Percentiles rank a stretch among this genome's conserved stretches.
These are phyloP conservation scores for Plectus sambesii DNA, from an alignment of 1,140 invertebrate species.

Conservation along the genomic window DNA sequence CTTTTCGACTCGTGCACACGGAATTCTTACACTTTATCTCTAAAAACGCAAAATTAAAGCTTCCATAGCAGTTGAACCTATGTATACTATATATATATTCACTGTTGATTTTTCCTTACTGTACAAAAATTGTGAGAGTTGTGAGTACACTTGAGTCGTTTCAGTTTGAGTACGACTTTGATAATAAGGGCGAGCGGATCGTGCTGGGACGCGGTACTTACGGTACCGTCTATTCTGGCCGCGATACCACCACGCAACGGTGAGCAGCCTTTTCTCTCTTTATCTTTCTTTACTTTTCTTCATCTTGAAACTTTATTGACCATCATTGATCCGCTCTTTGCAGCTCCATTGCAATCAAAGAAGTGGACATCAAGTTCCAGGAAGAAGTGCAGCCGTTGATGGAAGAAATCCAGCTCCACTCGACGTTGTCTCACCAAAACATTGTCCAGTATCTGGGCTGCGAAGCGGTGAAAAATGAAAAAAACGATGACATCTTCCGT, in stretches of 20 bases:
- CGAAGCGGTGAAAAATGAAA: slow-evolving; percentile 51
- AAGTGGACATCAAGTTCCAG: slow-evolving; percentile 87
- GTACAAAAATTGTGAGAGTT: too few species aligned
- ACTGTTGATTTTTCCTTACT: too few species aligned
- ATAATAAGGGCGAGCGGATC: slow-evolving; percentile 73
- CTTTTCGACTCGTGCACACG: too few species aligned
- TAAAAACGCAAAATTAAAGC: too few species aligned
- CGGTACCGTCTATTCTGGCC: slow-evolving; percentile 83
- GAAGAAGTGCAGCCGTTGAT: slow-evolving; percentile 94
- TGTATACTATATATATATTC: too few species aligned
- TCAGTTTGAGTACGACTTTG: slow-evolving; percentile 88
- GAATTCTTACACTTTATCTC: too few species aligned
- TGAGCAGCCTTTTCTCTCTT: too few species aligned
- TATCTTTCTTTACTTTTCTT: too few species aligned
- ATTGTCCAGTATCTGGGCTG: slow-evolving; percentile 96
- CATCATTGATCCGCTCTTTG: too few species aligned
- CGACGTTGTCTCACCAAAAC: slow-evolving; percentile 84
- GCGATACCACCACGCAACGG: slow-evolving; percentile 81
- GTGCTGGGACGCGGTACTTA: slow-evolving; percentile 89
- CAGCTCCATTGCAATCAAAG: slow-evolving; percentile 91
- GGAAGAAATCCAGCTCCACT: slow-evolving; percentile 95
- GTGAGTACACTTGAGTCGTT: slow-evolving; percentile 46
- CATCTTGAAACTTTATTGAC: too few species aligned
- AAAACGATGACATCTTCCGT: slow-evolving; percentile 79
- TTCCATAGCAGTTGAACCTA: too few species aligned